Evolutionary conservation across 2,888 invertebrate species (phyloP).

Genomic region (Automeris io): DNA sequence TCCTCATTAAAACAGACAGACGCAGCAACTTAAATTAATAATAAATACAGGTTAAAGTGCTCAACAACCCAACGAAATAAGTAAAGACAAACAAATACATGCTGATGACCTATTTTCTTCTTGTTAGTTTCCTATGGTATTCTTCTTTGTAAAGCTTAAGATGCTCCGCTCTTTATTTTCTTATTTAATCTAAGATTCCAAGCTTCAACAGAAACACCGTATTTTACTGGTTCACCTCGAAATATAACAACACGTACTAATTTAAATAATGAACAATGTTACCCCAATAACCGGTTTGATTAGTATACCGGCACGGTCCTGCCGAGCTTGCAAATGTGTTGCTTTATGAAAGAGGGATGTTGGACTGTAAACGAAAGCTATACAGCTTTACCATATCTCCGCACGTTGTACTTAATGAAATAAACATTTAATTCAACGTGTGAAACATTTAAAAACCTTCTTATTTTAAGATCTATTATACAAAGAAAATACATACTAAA

Average conservation of each 20-base stretch:
- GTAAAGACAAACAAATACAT: background rate
- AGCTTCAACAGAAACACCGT: constrained; percentile 24
- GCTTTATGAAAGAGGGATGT: constrained; percentile 47
- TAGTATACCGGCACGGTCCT: constrained; percentile 39
- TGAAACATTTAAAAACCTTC: too few relatives aligned
- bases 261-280: constrained; percentile 73
- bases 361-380: constrained; percentile 44
- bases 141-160: too few relatives aligned
- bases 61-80: too few relatives aligned
- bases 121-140: too few relatives aligned
- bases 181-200: constrained; percentile 3
- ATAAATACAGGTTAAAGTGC: too few relatives aligned
- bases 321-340: constrained; percentile 31
- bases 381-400: constrained; percentile 38
- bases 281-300: constrained; percentile 57
- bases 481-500: too few relatives aligned
- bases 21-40: too few relatives aligned
- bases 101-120: too few relatives aligned
- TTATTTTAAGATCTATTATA: too few relatives aligned
- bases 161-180: too few relatives aligned
- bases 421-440: constrained; percentile 4
- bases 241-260: constrained; percentile 68
- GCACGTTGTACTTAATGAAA: too few relatives aligned
- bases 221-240: constrained; percentile 49
- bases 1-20: too few relatives aligned